These are phyloP conservation scores for Drosophila mauritiana DNA, from an alignment of 1,140 invertebrate species.

Conservation along the genomic window DNA sequence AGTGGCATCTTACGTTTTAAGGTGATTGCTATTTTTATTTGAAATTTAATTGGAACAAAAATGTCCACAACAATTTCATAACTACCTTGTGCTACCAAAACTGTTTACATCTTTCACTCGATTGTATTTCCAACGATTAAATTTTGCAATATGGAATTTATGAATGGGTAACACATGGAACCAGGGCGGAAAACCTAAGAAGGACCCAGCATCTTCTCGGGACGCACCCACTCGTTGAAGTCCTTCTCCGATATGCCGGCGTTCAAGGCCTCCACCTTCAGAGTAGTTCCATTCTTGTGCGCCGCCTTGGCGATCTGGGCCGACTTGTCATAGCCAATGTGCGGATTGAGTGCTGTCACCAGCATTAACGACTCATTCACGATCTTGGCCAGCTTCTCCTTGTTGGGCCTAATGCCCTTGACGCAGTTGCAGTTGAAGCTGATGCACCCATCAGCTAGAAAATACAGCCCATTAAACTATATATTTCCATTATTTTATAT, in stretches of 20 bases:
- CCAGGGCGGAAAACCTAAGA: conserved; percentile 84
- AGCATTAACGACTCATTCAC: conserved; percentile 6
- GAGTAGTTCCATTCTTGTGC: conserved; percentile 6
- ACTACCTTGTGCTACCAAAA: too few relatives aligned
- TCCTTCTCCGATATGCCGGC: conserved; percentile 1
- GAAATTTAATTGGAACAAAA: not conserved
- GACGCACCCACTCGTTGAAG: conserved; percentile 7
- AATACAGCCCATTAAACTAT: too few relatives aligned
- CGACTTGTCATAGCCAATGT: conserved; percentile 7
- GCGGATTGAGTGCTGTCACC: conserved; percentile 2
- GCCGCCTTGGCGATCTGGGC: conserved; percentile 5
- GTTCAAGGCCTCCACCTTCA: conserved; percentile 2
- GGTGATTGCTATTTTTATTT: too few relatives aligned
- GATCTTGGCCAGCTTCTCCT: conserved; percentile 6
- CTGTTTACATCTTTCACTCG: not conserved
- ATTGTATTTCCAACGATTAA: not conserved
- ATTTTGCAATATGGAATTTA: not conserved
- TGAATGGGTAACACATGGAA: not conserved
- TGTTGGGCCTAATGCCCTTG: conserved; percentile 6
- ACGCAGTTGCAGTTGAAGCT: conserved; percentile 96
- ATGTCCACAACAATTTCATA: too few relatives aligned
- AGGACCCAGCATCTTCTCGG: conserved; percentile 7
- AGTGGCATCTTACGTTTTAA: too few relatives aligned
- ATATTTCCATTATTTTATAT: conserved; percentile 84
- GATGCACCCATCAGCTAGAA: conserved; percentile 89